Percentiles rank a stretch among this genome's conserved stretches.
These are phyloP conservation scores for Tenthredo mesomela DNA, from an alignment of 2,888 invertebrate genomes.

Conservation along the genomic window DNA sequence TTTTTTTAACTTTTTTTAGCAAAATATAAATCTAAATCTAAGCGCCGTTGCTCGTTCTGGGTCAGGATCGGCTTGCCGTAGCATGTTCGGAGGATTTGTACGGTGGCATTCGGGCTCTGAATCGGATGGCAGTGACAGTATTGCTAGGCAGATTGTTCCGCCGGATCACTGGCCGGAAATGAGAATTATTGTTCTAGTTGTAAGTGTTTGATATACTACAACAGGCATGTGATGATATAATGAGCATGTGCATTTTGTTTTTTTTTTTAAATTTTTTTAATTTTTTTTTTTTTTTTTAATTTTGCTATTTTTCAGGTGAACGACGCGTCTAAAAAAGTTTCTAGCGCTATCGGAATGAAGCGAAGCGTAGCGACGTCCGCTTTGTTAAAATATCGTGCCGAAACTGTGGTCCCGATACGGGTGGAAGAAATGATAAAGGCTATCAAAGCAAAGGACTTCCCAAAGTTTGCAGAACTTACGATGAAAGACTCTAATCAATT, in stretches of 20 bases:
- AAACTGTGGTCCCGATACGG: conserved; percentile 87
- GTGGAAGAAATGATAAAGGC: conserved; percentile 82
- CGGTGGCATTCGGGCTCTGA: conserved; percentile 90
- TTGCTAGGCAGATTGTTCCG: conserved; percentile 87
- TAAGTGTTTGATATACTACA: conserved; percentile 73
- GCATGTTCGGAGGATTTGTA: conserved; percentile 96
- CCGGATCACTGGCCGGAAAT: conserved; percentile 94
- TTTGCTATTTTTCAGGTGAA: conserved; percentile 77
- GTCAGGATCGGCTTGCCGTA: conserved; percentile 98
- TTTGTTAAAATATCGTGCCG: conserved; percentile 87
- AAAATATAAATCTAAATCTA: too few species aligned
- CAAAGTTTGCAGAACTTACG: conserved; percentile 93
- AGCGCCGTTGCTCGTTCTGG: conserved; percentile 90
- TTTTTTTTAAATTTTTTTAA: conserved; percentile 12
- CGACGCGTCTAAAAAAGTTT: conserved; percentile 89
- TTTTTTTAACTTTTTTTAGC: conserved; percentile 23
- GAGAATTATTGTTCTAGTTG: conserved; percentile 93
- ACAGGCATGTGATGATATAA: not conserved
- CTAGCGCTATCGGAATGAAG: conserved; percentile 95
- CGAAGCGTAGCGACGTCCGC: conserved; percentile 89
- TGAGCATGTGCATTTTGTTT: not conserved
- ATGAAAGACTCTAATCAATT: conserved; percentile 99
- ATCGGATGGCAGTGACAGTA: conserved; percentile 86
- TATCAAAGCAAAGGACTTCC: conserved; percentile 87
- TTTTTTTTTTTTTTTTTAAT: conserved; percentile 19